phyloP scores from a whole-genome alignment of 2,797 vertebrate genomes.

The Phoebastria nigripes region DNA sequence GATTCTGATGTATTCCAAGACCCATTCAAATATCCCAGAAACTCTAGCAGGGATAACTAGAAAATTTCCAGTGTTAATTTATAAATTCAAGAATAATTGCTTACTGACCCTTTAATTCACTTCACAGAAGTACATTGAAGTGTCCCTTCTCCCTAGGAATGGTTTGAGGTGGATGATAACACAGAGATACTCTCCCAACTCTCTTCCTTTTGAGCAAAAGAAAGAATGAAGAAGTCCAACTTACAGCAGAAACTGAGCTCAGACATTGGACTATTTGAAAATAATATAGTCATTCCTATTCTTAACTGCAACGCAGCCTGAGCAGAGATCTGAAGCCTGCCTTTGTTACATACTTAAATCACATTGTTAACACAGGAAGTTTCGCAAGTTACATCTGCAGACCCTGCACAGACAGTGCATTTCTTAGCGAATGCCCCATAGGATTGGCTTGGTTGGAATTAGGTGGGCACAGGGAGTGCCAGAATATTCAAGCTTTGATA shows the following conservation, averaged over 20 bases:
- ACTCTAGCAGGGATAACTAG: neutral
- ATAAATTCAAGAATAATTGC: neutral
- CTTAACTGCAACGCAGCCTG: neutral
- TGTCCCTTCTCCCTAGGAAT: neutral
- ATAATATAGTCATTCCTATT: neutral
- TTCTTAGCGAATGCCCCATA: neutral
- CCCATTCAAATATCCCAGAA: neutral
- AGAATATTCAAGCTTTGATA: neutral
- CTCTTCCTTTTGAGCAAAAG: neutral
- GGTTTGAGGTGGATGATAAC: neutral
- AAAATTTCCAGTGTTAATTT: neutral
- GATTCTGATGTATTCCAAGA: neutral
- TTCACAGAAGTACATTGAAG: neutral
- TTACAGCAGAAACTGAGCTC: neutral
- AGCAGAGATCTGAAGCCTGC: neutral
- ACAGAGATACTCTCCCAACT: neutral
- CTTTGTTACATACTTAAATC: neutral
- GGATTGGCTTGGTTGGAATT: neutral
- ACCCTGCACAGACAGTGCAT: neutral
- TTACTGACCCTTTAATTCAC: neutral
- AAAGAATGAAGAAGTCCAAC: neutral
- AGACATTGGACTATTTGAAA: neutral
- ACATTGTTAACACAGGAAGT: rapidly evolving
- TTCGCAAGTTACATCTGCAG: neutral
- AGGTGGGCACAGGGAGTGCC: neutral